phyloP scores from a whole-genome alignment of 2,888 invertebrate genomes.

The Osmoderma eremita region DNA sequence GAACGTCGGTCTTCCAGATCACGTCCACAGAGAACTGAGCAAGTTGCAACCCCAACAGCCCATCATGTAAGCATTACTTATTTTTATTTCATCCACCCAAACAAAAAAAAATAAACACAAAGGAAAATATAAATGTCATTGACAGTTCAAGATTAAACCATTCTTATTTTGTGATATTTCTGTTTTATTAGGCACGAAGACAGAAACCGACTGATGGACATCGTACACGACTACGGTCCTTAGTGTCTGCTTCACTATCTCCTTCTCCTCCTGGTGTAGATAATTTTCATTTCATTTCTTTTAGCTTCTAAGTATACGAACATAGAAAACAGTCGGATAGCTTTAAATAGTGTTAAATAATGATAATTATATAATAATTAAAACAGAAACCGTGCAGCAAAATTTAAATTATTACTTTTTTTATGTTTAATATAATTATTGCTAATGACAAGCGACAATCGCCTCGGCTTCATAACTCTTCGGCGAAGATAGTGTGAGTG shows the following conservation, averaged over 20 bases:
- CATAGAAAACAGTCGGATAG: conserved; percentile 48
- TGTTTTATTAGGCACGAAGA: conserved; percentile 60
- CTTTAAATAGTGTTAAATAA: conserved; percentile 50
- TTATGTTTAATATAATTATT: conserved; percentile 16
- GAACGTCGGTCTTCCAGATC: conserved; percentile 76
- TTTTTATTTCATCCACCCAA: background rate
- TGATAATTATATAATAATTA: background rate
- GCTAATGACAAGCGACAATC: conserved; percentile 43
- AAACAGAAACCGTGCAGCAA: conserved; percentile 46
- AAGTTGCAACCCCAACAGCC: conserved; percentile 67
- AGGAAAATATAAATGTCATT: background rate
- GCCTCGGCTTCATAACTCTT: conserved; percentile 33
- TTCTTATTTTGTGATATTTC: conserved; percentile 44
- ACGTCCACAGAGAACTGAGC: conserved; percentile 73
- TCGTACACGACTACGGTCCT: conserved; percentile 63
- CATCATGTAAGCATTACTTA: conserved; percentile 59
- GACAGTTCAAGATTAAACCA: background rate
- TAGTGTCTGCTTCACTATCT: conserved; percentile 51
- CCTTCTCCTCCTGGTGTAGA: conserved; percentile 20
- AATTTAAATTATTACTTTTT: conserved; percentile 40
- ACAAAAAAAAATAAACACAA: background rate
- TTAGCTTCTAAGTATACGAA: conserved; percentile 43
- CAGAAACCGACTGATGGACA: conserved; percentile 63
- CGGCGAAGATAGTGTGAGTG: conserved; percentile 46
- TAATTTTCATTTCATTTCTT: conserved; percentile 27